These are phyloP conservation scores for Leptopilina myrica DNA, from an alignment of 2,888 invertebrate genomes.

Conservation along the genomic window DNA sequence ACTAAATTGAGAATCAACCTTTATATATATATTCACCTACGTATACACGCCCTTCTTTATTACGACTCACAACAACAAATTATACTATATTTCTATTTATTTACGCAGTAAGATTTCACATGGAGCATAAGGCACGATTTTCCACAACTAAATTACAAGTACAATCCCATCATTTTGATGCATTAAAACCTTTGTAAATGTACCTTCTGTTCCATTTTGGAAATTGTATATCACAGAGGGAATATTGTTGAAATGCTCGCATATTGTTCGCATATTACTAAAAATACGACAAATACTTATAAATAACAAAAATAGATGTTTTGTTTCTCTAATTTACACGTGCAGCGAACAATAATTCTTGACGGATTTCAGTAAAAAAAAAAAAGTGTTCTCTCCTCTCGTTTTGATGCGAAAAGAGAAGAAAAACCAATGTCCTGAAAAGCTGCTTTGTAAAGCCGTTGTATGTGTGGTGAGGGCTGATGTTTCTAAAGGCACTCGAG, in stretches of 20 bases:
- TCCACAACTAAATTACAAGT: neutral
- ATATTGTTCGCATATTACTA: no score
- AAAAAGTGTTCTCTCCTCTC: constrained; percentile 32
- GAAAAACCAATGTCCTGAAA: constrained; percentile 64
- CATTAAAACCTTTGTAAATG: no score
- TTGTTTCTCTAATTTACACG: no score
- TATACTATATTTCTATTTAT: constrained; percentile 17
- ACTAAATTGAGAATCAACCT: constrained; percentile 25
- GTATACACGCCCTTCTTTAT: constrained; percentile 22
- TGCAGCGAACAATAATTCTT: neutral
- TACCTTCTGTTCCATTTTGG: neutral
- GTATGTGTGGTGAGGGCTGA: constrained; percentile 53
- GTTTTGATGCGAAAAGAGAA: constrained; percentile 49
- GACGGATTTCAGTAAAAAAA: neutral
- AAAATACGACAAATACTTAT: no score
- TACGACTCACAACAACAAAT: constrained; percentile 2
- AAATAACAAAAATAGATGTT: no score
- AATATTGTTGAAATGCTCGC: neutral
- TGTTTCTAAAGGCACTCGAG: constrained; percentile 68
- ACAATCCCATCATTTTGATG: neutral
- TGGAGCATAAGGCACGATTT: constrained; percentile 13
- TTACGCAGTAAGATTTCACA: neutral
- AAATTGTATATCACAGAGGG: neutral
- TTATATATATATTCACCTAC: constrained; percentile 11
- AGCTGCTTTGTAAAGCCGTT: constrained; percentile 61